A percentile compares a stretch with the other conserved stretches of the same genome.
phyloP scores from a whole-genome alignment of 2,888 invertebrate genomes.

The Priocnemis perturbator region DNA sequence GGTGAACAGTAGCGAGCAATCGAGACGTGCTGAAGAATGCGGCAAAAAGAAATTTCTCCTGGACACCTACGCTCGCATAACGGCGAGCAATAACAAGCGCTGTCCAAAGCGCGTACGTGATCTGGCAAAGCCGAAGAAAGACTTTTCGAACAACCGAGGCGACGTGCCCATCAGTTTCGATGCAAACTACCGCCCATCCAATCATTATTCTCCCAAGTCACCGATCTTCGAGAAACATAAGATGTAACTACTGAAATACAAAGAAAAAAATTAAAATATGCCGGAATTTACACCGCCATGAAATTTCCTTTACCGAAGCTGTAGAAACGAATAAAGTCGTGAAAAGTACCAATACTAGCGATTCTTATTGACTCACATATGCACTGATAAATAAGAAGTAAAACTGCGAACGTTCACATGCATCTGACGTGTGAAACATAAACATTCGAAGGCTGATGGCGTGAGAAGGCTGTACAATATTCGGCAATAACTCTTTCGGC shows the following conservation, averaged over 20 bases:
- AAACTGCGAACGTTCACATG: too few relatives aligned
- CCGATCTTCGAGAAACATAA: neutral
- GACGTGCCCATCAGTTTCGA: constrained; percentile 8
- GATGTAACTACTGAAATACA: neutral
- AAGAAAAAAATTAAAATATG: neutral
- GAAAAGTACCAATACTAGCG: neutral
- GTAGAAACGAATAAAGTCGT: neutral
- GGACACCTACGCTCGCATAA: constrained; percentile 56
- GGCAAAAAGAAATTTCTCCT: constrained; percentile 43
- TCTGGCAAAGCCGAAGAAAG: constrained; percentile 49
- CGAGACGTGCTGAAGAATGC: constrained; percentile 30
- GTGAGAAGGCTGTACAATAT: neutral
- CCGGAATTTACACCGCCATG: too few relatives aligned
- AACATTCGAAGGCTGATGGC: too few relatives aligned
- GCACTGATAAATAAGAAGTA: too few relatives aligned
- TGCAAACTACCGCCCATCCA: constrained; percentile 29
- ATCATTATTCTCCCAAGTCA: constrained; percentile 12
- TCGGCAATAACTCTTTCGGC: constrained; percentile 14
- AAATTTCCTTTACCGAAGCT: too few relatives aligned
- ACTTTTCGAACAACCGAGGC: neutral
- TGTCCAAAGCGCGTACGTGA: constrained; percentile 51
- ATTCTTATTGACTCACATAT: neutral
- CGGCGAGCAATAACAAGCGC: constrained; percentile 48
- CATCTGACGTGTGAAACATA: too few relatives aligned
- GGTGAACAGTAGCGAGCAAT: constrained; percentile 48